Evolutionary conservation across 2,113 vertebrate genomes (phyloP), one percentile per base, ranked within the genome.

Genomic region (Dicentrarchus labrax): DNA sequence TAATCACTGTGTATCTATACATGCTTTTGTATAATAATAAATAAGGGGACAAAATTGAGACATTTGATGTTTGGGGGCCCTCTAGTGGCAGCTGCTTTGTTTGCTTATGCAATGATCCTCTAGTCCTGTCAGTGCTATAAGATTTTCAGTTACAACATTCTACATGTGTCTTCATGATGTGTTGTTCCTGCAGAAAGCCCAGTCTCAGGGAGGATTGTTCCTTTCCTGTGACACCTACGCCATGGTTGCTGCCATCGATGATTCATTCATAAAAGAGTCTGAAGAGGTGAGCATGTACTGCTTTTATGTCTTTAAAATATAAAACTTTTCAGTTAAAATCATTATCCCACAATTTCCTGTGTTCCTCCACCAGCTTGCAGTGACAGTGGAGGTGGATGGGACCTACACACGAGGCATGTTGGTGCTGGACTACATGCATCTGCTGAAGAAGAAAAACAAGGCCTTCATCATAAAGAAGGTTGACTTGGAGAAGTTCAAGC

Each of bases 161-260:
- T 21, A 41, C 43, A 30, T 47, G n/a, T 30, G 2, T 69, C 12
- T 30, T 54, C 3, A 10, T 48, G 10, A 19, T 8, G 5, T 65
- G 4, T 36, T 57, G 38, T 59, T 6, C 47, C 21, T 65, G 16
- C 84, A 92, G 86, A 87, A 30, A 45, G 54, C 70, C 0, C 19
- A n/a, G n/a, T n/a, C n/a, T n/a, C n/a, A n/a, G n/a, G n/a, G n/a
- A n/a, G n/a, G n/a, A 84, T 47, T 67, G 2, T 96, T 96, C 78
- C 83, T 95, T 43, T 74, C 94, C 19, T 95, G 95, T 7, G 95
- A 96, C 79, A 89, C 91, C 45, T 97, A 93, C 21, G 94, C 94
- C 15, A 47, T 96, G 91, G 95, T 95, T 6, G 95, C 95, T 6
- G 96, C 94, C 6, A 69, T 96, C 17, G 83, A 96, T 10, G 86